Evolutionary conservation across 1,140 invertebrate genomes (phyloP).

Genomic region (Xylocopa sonorina): DNA sequence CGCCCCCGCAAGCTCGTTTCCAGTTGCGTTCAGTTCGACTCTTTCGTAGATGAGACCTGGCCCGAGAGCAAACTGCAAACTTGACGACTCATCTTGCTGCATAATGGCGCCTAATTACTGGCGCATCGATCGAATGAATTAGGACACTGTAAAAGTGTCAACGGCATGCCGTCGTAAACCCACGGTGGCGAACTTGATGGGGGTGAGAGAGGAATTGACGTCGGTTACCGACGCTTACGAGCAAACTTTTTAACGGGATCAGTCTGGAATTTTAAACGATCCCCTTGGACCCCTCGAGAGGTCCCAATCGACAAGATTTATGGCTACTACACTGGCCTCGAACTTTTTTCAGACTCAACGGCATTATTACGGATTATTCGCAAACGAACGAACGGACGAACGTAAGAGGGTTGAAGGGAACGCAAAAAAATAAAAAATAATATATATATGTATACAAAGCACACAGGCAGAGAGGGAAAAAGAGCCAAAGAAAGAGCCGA

Average conservation of each 20-base stretch:
- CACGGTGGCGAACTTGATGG: background rate
- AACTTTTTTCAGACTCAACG: background rate
- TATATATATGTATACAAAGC: no score
- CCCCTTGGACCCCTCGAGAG: background rate
- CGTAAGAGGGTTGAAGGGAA: background rate
- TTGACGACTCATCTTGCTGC: slow-evolving; percentile 44
- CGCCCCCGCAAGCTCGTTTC: slow-evolving; percentile 21
- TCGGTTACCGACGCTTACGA: slow-evolving; percentile 23
- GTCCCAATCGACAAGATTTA: slow-evolving; percentile 43
- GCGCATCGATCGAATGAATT: slow-evolving; percentile 40
- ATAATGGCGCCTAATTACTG: slow-evolving; percentile 57
- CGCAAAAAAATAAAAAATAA: no score
- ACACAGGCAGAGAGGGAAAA: background rate
- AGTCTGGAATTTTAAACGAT: slow-evolving; percentile 59
- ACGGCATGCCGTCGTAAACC: slow-evolving; percentile 10
- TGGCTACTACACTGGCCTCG: slow-evolving; percentile 14
- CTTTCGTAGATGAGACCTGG: slow-evolving; percentile 15
- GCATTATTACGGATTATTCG: background rate
- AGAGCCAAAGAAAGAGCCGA: background rate
- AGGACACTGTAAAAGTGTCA: slow-evolving; percentile 54
- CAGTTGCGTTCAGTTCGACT: slow-evolving; percentile 2
- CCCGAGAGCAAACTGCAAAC: slow-evolving; percentile 22
- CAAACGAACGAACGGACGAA: background rate
- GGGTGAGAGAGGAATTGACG: background rate
- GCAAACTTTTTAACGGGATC: slow-evolving; percentile 57